These are phyloP conservation scores for Gryllus longicercus DNA, from an alignment of 2,888 invertebrate species.

Conservation along the genomic window DNA sequence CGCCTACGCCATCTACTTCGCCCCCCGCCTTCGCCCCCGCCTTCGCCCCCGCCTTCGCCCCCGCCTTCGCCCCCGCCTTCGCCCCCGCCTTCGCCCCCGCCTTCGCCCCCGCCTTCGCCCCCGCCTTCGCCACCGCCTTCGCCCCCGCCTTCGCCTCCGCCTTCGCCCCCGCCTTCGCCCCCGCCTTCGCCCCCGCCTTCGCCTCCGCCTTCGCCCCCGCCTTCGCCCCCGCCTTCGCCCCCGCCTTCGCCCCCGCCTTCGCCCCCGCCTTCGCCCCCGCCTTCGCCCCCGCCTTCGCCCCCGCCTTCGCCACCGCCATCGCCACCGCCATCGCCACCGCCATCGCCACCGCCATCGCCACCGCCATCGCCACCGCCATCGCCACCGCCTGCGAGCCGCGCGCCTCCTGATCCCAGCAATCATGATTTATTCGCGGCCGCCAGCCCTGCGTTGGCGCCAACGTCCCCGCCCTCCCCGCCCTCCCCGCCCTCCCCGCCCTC, in stretches of 20 bases:
- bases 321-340: background rate
- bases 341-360: background rate
- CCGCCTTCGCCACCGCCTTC: background rate
- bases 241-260: background rate
- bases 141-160: background rate
- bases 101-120: background rate
- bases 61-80: background rate
- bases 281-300: no score
- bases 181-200: background rate
- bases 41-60: background rate
- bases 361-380: background rate
- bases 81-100: no score
- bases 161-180: background rate
- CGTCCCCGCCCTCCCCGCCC: background rate
- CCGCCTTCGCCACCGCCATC: background rate
- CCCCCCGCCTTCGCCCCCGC: no score
- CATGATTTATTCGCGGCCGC: constrained; percentile 17
- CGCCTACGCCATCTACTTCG: background rate
- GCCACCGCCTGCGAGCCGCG: background rate
- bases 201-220: background rate
- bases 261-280: background rate
- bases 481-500: background rate
- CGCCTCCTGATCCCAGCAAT: background rate
- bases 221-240: background rate
- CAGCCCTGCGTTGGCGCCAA: background rate